Evolutionary conservation across 2,113 vertebrate genomes (phyloP).

Genomic region (Narcine bancroftii): DNA sequence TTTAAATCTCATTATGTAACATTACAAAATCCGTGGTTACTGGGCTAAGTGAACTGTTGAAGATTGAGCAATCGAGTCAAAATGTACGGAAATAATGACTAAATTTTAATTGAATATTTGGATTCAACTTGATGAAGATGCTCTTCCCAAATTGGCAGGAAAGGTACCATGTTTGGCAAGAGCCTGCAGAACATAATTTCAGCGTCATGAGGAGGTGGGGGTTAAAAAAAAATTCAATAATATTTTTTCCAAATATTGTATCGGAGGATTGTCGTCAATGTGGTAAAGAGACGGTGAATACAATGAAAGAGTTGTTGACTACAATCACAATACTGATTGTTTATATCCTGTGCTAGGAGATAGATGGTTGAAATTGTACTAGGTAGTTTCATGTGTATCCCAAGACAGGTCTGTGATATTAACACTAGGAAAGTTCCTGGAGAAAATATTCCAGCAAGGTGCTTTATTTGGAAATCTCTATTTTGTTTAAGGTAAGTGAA

Average conservation of each 20-base stretch:
- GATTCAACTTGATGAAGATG: too few relatives aligned
- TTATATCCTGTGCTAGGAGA: neutral
- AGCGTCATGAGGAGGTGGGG: neutral
- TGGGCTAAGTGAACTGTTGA: too few relatives aligned
- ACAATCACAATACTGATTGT: neutral
- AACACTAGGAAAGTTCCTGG: neutral
- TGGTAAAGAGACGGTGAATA: neutral
- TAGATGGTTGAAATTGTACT: neutral
- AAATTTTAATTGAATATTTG: too few relatives aligned
- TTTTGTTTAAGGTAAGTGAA: too few relatives aligned
- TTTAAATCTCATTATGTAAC: too few relatives aligned
- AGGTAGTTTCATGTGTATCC: neutral
- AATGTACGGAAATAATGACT: too few relatives aligned
- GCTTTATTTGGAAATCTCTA: neutral
- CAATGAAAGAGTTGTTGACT: neutral
- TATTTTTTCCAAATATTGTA: too few relatives aligned
- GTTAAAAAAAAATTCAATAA: neutral
- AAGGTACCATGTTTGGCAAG: neutral
- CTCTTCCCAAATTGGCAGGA: neutral
- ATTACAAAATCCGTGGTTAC: too few relatives aligned
- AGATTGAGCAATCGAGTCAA: too few relatives aligned
- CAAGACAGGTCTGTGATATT: neutral
- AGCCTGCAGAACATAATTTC: neutral
- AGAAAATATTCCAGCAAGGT: neutral
- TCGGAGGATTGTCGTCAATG: neutral